Percentiles rank a stretch among this genome's conserved stretches.
phyloP scores from a whole-genome alignment of 1,140 invertebrate genomes.

The Thrips palmi region DNA sequence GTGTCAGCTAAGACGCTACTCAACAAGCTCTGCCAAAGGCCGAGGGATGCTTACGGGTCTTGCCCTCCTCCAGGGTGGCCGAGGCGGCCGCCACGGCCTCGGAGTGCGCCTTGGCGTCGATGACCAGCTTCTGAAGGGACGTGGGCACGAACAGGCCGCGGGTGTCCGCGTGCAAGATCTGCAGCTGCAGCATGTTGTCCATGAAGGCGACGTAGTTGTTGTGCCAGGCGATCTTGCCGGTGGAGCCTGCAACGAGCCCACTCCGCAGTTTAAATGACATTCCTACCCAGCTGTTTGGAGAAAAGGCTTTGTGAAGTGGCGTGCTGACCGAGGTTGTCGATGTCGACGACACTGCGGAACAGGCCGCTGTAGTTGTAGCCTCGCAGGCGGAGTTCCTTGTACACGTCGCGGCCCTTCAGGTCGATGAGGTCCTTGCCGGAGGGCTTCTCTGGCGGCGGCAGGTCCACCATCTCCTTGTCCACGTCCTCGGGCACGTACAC shows the following conservation, averaged over 20 bases:
- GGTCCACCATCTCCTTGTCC: slow-evolving; percentile 23
- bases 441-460: slow-evolving; percentile 23
- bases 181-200: slow-evolving; percentile 82
- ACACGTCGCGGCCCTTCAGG: slow-evolving; percentile 55
- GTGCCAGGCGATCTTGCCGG: slow-evolving; percentile 40
- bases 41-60: slow-evolving; percentile 15
- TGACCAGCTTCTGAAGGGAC: slow-evolving; percentile 55
- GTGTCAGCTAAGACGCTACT: background rate
- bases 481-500: slow-evolving; percentile 34
- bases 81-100: slow-evolving; percentile 12
- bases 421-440: slow-evolving; percentile 18
- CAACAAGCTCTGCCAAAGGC: background rate
- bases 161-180: slow-evolving; percentile 55
- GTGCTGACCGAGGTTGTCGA: slow-evolving; percentile 25
- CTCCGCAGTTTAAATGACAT: slow-evolving; percentile 12
- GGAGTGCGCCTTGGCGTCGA: slow-evolving; percentile 55
- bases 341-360: slow-evolving; percentile 43
- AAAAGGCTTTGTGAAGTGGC: background rate
- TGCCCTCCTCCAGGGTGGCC: slow-evolving; percentile 14
- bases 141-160: slow-evolving; percentile 67
- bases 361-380: slow-evolving; percentile 78
- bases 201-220: slow-evolving; percentile 85
- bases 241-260: slow-evolving; percentile 25
- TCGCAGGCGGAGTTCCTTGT: slow-evolving; percentile 76
- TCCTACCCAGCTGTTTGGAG: background rate